phyloP scores from a whole-genome alignment of 1,140 invertebrate species.

The Goniozus legneri region DNA sequence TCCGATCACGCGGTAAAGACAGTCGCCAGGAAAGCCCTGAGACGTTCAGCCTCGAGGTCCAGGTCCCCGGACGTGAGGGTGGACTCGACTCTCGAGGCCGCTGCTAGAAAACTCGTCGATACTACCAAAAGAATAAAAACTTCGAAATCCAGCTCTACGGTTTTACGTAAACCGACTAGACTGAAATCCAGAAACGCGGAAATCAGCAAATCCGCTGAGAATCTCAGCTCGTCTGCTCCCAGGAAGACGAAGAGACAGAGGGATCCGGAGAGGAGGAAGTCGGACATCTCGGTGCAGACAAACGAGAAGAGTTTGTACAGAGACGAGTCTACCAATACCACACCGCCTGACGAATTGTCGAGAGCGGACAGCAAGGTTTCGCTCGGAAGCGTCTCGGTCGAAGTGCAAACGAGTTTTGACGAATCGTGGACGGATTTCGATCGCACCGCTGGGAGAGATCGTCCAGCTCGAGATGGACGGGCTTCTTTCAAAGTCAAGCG shows the following conservation, averaged over 20 bases:
- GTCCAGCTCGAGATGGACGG: slow-evolving; percentile 11
- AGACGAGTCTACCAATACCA: slow-evolving; percentile 48
- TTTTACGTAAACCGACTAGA: slow-evolving; percentile 35
- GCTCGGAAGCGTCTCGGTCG: slow-evolving; percentile 34
- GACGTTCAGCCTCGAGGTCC: slow-evolving; percentile 17
- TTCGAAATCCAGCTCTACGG: slow-evolving; percentile 25
- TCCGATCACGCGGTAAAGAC: slow-evolving; percentile 8
- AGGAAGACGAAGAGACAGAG: slow-evolving; percentile 32
- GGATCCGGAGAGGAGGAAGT: slow-evolving; percentile 42
- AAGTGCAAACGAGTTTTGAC: slow-evolving; percentile 48
- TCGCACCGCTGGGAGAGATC: background rate
- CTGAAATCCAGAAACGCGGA: slow-evolving; percentile 37
- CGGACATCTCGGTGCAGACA: slow-evolving; percentile 45
- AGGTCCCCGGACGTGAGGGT: slow-evolving; percentile 19
- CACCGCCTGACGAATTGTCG: slow-evolving; percentile 31
- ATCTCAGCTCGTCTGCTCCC: slow-evolving; percentile 16
- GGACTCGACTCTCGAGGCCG: background rate
- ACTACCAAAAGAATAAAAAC: too few relatives aligned
- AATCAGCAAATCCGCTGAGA: slow-evolving; percentile 43
- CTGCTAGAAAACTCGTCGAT: background rate
- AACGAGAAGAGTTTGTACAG: slow-evolving; percentile 12
- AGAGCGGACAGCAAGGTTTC: slow-evolving; percentile 36
- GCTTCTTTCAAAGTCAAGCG: slow-evolving; percentile 22
- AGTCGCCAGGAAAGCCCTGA: slow-evolving; percentile 8
- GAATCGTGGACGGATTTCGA: slow-evolving; percentile 17